These are phyloP conservation scores for Ypsolopha scabrella DNA, from an alignment of 2,888 invertebrate genomes.

Conservation along the genomic window DNA sequence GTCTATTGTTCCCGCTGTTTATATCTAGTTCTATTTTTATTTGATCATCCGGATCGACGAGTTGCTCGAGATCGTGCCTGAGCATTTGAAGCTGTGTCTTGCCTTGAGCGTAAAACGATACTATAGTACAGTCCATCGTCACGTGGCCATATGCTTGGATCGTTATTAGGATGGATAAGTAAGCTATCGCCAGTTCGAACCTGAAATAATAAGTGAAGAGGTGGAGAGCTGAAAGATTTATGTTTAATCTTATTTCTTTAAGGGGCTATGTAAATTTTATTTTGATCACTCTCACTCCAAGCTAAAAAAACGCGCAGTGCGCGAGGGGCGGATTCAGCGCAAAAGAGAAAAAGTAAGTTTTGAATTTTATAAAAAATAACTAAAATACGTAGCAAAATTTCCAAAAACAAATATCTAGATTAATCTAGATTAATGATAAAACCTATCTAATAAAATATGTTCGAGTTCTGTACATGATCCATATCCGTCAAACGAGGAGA, in stretches of 20 bases:
- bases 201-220: slow-evolving; percentile 22
- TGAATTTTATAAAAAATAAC: too few species aligned
- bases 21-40: slow-evolving; percentile 11
- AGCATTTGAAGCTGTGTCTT: slow-evolving; percentile 42
- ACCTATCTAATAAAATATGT: too few species aligned
- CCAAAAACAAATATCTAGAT: too few species aligned
- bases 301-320: too few species aligned
- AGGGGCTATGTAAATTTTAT: too few species aligned
- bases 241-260: not conserved
- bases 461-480: too few species aligned
- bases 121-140: slow-evolving; percentile 51
- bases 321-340: too few species aligned
- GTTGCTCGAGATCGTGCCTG: slow-evolving; percentile 36
- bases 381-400: too few species aligned
- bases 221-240: not conserved
- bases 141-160: slow-evolving; percentile 44
- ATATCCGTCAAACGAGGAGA: too few species aligned
- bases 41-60: slow-evolving; percentile 17
- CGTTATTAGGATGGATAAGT: slow-evolving; percentile 32
- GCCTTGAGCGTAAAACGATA: slow-evolving; percentile 42
- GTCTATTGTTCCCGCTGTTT: slow-evolving; percentile 9
- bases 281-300: too few species aligned
- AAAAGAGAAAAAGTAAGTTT: too few species aligned
- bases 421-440: too few species aligned
- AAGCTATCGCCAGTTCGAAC: slow-evolving; percentile 30